phyloP scores from a whole-genome alignment of 2,888 invertebrate genomes.

The Acrocyrtus sp. region DNA sequence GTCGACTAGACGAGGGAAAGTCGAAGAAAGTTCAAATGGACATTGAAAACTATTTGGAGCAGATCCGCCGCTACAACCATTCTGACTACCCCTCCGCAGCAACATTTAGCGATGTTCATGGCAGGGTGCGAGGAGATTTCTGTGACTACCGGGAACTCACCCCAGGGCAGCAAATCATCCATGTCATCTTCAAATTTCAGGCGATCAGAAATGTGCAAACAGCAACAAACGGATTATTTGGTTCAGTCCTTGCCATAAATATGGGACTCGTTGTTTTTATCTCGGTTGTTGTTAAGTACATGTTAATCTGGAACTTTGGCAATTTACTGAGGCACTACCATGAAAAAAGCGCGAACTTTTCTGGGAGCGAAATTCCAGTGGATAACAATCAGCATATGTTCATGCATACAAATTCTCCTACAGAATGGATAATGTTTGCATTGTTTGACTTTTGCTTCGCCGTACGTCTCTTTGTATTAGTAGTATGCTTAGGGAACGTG shows the following conservation, averaged over 20 bases:
- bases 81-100: too few species aligned
- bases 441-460: slow-evolving; percentile 13
- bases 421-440: slow-evolving; percentile 17
- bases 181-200: slow-evolving; percentile 34
- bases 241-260: slow-evolving; percentile 36
- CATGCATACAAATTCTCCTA: background rate
- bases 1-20: background rate
- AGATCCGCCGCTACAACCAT: slow-evolving; percentile 6
- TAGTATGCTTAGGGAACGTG: slow-evolving; percentile 36
- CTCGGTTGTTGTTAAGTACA: slow-evolving; percentile 30
- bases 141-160: slow-evolving; percentile 4
- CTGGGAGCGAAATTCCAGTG: too few species aligned
- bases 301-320: slow-evolving; percentile 33
- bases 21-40: slow-evolving; percentile 16
- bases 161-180: slow-evolving; percentile 29
- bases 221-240: slow-evolving; percentile 33
- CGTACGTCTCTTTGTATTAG: slow-evolving; percentile 19
- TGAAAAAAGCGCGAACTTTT: too few species aligned
- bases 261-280: slow-evolving; percentile 35
- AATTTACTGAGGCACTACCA: too few species aligned
- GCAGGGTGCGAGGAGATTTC: background rate
- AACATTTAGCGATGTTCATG: too few species aligned
- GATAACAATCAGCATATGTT: too few species aligned
- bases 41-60: slow-evolving; percentile 31
- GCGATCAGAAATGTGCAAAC: slow-evolving; percentile 25